Percentiles rank a stretch among this genome's conserved stretches.
These are phyloP conservation scores for Oscheius sp. DNA, from an alignment of 2,888 invertebrate species.

Conservation along the genomic window DNA sequence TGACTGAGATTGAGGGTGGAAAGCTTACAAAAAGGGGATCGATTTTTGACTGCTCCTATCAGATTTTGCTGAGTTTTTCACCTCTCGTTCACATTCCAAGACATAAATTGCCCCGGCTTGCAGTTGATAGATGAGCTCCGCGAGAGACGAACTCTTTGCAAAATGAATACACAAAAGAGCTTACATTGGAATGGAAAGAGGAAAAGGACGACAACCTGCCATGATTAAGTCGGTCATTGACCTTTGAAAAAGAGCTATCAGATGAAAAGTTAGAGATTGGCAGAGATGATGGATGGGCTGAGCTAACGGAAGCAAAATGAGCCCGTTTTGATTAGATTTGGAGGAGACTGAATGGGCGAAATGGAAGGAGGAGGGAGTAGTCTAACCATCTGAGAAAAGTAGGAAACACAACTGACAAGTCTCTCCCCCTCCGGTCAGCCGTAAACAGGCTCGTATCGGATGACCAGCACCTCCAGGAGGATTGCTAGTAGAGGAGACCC, in stretches of 20 bases:
- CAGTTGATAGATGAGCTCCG: background rate
- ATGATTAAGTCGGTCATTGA: background rate
- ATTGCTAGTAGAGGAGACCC: background rate
- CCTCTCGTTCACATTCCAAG: too few species aligned
- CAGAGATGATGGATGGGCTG: background rate
- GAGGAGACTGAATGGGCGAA: conserved; percentile 11
- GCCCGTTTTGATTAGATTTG: conserved; percentile 10
- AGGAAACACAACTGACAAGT: conserved; percentile 7
- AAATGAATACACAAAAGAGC: too few species aligned
- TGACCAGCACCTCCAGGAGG: conserved; percentile 4
- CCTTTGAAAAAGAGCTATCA: background rate
- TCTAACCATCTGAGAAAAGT: background rate
- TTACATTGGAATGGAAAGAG: too few species aligned
- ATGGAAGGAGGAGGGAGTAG: background rate
- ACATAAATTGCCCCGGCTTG: background rate
- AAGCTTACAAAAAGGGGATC: too few species aligned
- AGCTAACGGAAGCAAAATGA: background rate
- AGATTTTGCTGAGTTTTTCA: too few species aligned
- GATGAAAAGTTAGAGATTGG: background rate
- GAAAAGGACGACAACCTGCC: background rate
- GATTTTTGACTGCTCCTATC: too few species aligned
- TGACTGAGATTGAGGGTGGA: too few species aligned
- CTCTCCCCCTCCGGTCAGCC: background rate
- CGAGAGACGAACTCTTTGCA: too few species aligned
- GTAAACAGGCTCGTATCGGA: conserved; percentile 18